Conservation (phyloP, 1,140 invertebrate genomes). For the Lepidostoma basale region DNA sequence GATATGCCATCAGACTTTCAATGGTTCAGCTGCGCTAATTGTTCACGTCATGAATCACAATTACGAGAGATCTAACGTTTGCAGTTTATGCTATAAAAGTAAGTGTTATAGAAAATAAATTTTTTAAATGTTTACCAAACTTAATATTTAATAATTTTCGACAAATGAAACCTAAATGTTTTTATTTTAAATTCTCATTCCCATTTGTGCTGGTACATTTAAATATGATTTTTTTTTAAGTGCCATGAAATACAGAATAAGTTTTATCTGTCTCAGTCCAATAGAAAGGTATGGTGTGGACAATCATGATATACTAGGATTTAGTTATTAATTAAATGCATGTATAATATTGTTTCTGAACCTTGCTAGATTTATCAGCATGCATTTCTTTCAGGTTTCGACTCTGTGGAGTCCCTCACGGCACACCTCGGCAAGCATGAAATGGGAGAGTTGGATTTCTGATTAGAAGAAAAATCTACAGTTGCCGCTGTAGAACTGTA, state of each 20-base stretch:
- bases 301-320: too few species aligned
- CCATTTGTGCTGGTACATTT: too few species aligned
- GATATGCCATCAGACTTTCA: conserved; percentile 42
- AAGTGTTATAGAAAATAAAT: conserved; percentile 7
- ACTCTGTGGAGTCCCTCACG: conserved; percentile 17
- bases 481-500: not conserved
- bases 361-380: not conserved
- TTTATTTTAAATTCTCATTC: too few species aligned
- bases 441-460: conserved; percentile 37
- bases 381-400: conserved; percentile 39
- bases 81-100: conserved; percentile 42
- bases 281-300: too few species aligned
- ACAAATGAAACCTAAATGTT: too few species aligned
- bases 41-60: conserved; percentile 44
- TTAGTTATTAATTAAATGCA: not conserved
- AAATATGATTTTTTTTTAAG: too few species aligned
- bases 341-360: not conserved
- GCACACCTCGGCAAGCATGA: conserved; percentile 39
- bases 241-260: too few species aligned
- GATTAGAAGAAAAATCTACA: not conserved
- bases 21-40: conserved; percentile 37
- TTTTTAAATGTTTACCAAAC: not conserved
- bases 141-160: too few species aligned
- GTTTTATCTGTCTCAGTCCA: too few species aligned
- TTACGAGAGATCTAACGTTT: conserved; percentile 38